These are phyloP conservation scores for Aromia moschata DNA, from an alignment of 2,888 invertebrate species.

Conservation along the genomic window DNA sequence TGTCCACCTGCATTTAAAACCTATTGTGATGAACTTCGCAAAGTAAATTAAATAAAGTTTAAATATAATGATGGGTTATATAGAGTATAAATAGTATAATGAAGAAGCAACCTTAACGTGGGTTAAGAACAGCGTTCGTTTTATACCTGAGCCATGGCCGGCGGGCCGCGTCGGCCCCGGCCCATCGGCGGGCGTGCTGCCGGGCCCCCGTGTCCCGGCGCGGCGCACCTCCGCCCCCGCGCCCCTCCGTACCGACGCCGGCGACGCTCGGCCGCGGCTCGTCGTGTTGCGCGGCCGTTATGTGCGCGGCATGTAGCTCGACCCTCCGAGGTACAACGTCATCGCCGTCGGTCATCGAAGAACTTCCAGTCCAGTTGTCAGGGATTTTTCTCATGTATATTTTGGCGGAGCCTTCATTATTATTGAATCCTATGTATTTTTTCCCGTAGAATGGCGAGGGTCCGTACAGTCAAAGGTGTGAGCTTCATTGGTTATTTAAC, in stretches of 20 bases:
- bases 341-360: conserved; percentile 9
- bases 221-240: conserved; percentile 31
- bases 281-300: conserved; percentile 52
- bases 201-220: conserved; percentile 37
- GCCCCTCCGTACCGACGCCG: conserved; percentile 43
- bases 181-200: conserved; percentile 29
- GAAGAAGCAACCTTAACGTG: conserved; percentile 57
- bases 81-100: conserved; percentile 59
- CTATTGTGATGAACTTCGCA: conserved; percentile 64
- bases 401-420: too few species aligned
- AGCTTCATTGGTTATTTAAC: too few species aligned
- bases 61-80: conserved; percentile 59
- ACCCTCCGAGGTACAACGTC: conserved; percentile 39
- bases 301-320: conserved; percentile 48
- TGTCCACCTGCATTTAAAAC: conserved; percentile 62
- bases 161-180: conserved; percentile 34
- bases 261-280: conserved; percentile 42
- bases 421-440: too few species aligned
- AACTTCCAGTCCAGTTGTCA: conserved; percentile 1
- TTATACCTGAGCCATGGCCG: conserved; percentile 49
- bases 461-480: too few species aligned
- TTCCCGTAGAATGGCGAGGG: too few species aligned
- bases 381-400: too few species aligned
- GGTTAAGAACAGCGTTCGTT: conserved; percentile 55
- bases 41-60: conserved; percentile 59